Conservation (phyloP, 2,888 invertebrate genomes). For the Fissipunctia ypsillon region DNA sequence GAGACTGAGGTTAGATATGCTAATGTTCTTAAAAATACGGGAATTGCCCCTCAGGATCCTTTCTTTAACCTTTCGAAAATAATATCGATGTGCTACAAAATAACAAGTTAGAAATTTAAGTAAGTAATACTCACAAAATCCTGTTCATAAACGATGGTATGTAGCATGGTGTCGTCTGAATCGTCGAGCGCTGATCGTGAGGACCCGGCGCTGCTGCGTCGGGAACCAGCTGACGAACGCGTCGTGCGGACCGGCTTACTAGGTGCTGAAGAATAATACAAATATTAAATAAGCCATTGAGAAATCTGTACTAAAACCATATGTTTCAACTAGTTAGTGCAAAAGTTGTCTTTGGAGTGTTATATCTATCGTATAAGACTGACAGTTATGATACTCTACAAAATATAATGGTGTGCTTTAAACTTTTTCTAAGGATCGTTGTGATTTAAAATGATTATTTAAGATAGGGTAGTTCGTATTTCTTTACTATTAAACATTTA, state of each 20-base stretch:
- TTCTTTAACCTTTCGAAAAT: neutral
- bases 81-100: too few species aligned
- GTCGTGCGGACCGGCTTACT: slow-evolving; percentile 58
- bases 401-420: too few species aligned
- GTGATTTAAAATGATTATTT: too few species aligned
- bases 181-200: slow-evolving; percentile 74
- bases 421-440: too few species aligned
- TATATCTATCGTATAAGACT: too few species aligned
- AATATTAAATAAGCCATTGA: too few species aligned
- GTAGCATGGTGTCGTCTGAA: slow-evolving; percentile 84
- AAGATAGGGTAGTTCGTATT: too few species aligned
- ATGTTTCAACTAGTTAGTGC: too few species aligned
- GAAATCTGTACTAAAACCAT: too few species aligned
- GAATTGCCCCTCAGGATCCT: neutral
- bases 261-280: slow-evolving; percentile 31
- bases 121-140: slow-evolving; percentile 77
- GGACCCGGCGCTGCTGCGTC: slow-evolving; percentile 74
- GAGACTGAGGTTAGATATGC: neutral
- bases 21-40: neutral
- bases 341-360: too few species aligned
- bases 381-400: too few species aligned
- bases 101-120: neutral
- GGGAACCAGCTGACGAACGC: slow-evolving; percentile 72
- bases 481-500: too few species aligned
- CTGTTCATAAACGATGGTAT: slow-evolving; percentile 87